Evolutionary conservation across 2,113 vertebrate genomes (phyloP).

Genomic region (Coptodon bakossiorum): DNA sequence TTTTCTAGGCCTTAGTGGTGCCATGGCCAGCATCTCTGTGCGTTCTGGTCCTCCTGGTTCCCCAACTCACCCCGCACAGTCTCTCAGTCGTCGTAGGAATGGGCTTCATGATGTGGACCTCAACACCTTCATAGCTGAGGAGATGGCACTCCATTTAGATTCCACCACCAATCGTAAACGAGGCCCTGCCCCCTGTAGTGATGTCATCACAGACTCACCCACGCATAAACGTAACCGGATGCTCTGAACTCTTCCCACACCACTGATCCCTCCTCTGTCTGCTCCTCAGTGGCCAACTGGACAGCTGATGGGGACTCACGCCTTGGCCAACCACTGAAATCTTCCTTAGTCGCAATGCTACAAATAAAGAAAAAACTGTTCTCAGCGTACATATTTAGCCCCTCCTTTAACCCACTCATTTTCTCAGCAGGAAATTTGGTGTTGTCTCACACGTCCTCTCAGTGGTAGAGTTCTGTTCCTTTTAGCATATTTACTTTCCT

Average conservation of each 20-base stretch:
- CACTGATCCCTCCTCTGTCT: conserved; percentile 27
- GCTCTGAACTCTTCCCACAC: conserved; percentile 83
- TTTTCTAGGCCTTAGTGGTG: conserved; percentile 89
- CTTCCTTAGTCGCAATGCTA: conserved; percentile 80
- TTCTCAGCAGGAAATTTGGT: neutral
- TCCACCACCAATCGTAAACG: conserved; percentile 94
- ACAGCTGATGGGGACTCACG: conserved; percentile 53
- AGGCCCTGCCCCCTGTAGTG: conserved; percentile 94
- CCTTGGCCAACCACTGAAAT: conserved; percentile 52
- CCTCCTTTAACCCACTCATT: conserved; percentile 7
- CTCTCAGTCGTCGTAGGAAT: conserved; percentile 90
- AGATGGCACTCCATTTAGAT: conserved; percentile 99
- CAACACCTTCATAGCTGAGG: conserved; percentile 99
- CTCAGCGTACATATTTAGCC: conserved; percentile 81
- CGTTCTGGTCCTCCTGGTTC: conserved; percentile 97
- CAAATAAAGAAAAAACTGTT: conserved; percentile 57
- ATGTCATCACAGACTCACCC: conserved; percentile 99
- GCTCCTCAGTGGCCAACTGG: conserved; percentile 40
- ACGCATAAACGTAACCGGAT: conserved; percentile 99
- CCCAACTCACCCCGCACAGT: conserved; percentile 87
- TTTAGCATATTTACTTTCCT: neutral
- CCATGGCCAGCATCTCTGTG: conserved; percentile 99
- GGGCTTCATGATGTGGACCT: conserved; percentile 98
- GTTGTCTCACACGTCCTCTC: conserved; percentile 49
- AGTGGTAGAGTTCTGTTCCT: neutral